Evolutionary conservation across 2,113 vertebrate genomes (phyloP), one percentile per base, ranked within the genome.

Genomic region (Callorhinus ursinus): DNA sequence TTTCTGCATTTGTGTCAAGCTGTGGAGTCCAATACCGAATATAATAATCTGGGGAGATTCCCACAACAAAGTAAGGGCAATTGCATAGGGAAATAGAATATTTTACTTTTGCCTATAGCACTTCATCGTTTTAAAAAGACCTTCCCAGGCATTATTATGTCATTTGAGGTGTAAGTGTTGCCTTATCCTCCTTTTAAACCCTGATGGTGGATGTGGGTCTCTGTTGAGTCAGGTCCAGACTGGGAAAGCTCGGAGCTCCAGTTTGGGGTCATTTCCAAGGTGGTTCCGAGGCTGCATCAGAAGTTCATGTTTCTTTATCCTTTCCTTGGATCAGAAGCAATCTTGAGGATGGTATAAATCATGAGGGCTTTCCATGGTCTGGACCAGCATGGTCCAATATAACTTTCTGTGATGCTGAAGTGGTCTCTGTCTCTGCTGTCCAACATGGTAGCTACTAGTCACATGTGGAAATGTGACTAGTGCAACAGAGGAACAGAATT

Each of bases 1-100:
- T 57, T 79, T 89, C 72, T 74, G 72, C 65, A 90, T 97, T 92
- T 96, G 63, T 95, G 36, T 92, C 24, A 63, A 95, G 51, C 7
- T 49, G 2, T 24, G 19, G 87, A 93, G 72, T 85, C 88, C 22
- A 93, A n/a, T n/a, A 42, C 53, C 42, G 19, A 82, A 69, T 72
- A 39, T 67, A 93, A 84, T 63, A 59, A 77, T 85, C 53, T 49
- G 55, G 53, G 31, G 63, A 90, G 36, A 91, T 79, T 7, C 7
- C 82, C 83, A 76, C 72, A 86, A 95, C 82, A 93, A 95, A 96
- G 89, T 67, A 26, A 95, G 74, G 49, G 67, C 79, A 79, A 79
- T 88, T 87, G 42, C 55, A 90, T 14, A 89, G 36, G 74, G 55
- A 95, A 96, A 69, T 55, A 28, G 28, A 36, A 26, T 77, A 82